Percentiles rank a stretch among this genome's conserved stretches.
Evolutionary conservation across 2,888 invertebrate genomes (phyloP).

Genomic region (Apoda limacodes): DNA sequence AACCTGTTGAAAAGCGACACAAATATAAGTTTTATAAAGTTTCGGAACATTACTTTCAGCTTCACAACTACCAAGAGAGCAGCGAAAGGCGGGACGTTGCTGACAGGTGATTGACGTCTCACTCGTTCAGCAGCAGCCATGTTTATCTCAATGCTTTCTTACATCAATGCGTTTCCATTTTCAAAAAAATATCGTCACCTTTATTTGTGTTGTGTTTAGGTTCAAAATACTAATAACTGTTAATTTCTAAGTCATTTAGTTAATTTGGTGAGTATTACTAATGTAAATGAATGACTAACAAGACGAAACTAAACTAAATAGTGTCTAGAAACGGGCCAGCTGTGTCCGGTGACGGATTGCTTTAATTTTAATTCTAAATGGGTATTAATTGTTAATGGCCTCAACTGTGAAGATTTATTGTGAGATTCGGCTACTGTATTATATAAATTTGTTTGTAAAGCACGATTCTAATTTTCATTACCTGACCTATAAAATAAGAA

Average conservation of each 20-base stretch:
- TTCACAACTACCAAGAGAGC: constrained; percentile 59
- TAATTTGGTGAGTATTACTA: constrained; percentile 45
- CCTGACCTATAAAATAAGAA: no score
- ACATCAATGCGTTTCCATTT: no score
- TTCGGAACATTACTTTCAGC: constrained; percentile 44
- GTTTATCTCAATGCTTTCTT: constrained; percentile 54
- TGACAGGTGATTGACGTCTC: constrained; percentile 69
- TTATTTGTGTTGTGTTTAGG: no score
- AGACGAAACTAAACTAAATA: constrained; percentile 66
- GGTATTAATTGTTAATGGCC: constrained; percentile 60
- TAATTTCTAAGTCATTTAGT: constrained; percentile 18
- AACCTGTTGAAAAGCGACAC: no score
- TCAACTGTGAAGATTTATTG: no score
- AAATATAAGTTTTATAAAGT: no score
- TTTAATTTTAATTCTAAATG: constrained; percentile 64
- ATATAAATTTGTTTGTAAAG: no score
- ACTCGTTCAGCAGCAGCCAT: constrained; percentile 57
- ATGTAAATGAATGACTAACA: constrained; percentile 68
- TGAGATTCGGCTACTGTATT: no score
- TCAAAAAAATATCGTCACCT: no score
- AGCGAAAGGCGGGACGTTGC: constrained; percentile 53
- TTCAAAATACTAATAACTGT: constrained; percentile 4
- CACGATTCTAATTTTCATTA: no score
- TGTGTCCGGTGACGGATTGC: constrained; percentile 58
- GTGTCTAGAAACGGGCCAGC: constrained; percentile 58